phyloP scores from a whole-genome alignment of 2,797 vertebrate species.

The Tympanoctomys barrerae region DNA sequence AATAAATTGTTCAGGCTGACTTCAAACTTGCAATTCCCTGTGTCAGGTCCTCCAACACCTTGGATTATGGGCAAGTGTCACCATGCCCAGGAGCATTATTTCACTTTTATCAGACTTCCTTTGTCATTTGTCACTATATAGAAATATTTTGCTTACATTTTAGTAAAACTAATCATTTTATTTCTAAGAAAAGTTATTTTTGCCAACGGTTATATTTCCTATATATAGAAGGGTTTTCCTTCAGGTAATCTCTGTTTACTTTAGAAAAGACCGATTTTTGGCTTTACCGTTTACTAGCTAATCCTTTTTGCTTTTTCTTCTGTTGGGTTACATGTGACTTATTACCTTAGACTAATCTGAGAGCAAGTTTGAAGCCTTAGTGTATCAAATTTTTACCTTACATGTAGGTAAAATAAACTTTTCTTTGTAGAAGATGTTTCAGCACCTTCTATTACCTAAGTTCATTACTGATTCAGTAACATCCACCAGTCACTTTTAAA shows the following conservation, averaged over 20 bases:
- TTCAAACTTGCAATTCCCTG: neutral
- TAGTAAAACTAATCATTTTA: conserved; percentile 1
- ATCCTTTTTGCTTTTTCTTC: neutral
- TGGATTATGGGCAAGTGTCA: neutral
- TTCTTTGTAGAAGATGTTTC: neutral
- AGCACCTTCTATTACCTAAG: neutral
- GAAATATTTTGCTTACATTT: neutral
- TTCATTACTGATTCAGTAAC: neutral
- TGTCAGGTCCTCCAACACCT: neutral
- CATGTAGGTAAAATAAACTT: neutral
- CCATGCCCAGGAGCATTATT: neutral
- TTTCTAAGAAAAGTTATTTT: conserved; percentile 28
- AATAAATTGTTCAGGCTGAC: neutral
- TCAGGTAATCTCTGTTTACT: neutral
- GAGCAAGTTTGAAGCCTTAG: neutral
- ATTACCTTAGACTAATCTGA: neutral
- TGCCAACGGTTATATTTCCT: neutral
- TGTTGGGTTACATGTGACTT: neutral
- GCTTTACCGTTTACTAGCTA: neutral
- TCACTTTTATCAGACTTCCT: conserved; percentile 14
- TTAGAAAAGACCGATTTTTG: conserved; percentile 7
- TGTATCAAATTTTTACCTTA: neutral
- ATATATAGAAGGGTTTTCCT: neutral
- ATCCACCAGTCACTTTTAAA: neutral
- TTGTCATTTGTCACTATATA: neutral